phyloP scores from a whole-genome alignment of 2,888 invertebrate species.

The Chesias legatella region DNA sequence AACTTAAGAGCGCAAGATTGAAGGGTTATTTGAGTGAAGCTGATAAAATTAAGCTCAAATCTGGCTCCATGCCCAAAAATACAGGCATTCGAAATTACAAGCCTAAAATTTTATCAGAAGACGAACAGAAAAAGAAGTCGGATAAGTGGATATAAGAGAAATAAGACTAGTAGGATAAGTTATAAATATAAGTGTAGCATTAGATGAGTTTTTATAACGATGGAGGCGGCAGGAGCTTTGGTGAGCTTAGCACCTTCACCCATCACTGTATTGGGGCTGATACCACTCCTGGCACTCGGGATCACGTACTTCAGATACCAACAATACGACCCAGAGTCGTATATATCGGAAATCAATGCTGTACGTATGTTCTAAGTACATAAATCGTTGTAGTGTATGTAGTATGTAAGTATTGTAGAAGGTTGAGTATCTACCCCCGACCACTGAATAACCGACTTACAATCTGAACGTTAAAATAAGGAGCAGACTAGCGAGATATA shows the following conservation, averaged over 20 bases:
- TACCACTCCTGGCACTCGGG: slow-evolving; percentile 90
- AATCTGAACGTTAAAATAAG: no score
- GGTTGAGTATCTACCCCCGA: no score
- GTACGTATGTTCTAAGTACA: slow-evolving; percentile 75
- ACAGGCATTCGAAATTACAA: slow-evolving; percentile 86
- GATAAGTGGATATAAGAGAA: slow-evolving; percentile 84
- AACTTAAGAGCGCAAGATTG: slow-evolving; percentile 54
- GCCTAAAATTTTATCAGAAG: slow-evolving; percentile 83
- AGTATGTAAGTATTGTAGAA: no score
- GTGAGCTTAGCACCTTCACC: slow-evolving; percentile 82
- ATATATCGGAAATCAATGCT: slow-evolving; percentile 84
- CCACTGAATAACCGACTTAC: no score
- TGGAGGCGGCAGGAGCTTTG: slow-evolving; percentile 77
- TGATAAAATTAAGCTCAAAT: slow-evolving; percentile 70
- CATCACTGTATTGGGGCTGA: slow-evolving; percentile 85
- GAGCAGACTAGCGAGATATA: no score
- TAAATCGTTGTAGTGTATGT: no score
- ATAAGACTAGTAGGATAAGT: slow-evolving; percentile 67
- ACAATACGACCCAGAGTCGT: slow-evolving; percentile 90
- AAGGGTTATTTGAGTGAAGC: slow-evolving; percentile 62
- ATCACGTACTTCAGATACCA: slow-evolving; percentile 90
- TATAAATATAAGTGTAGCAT: slow-evolving; percentile 71
- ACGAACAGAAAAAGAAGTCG: slow-evolving; percentile 75
- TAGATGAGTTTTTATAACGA: slow-evolving; percentile 64
- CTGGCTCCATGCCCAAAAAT: slow-evolving; percentile 64